Evolutionary conservation across 2,888 invertebrate genomes (phyloP), one percentile per base, ranked within the genome.

Genomic region (Apodemia duryi): DNA sequence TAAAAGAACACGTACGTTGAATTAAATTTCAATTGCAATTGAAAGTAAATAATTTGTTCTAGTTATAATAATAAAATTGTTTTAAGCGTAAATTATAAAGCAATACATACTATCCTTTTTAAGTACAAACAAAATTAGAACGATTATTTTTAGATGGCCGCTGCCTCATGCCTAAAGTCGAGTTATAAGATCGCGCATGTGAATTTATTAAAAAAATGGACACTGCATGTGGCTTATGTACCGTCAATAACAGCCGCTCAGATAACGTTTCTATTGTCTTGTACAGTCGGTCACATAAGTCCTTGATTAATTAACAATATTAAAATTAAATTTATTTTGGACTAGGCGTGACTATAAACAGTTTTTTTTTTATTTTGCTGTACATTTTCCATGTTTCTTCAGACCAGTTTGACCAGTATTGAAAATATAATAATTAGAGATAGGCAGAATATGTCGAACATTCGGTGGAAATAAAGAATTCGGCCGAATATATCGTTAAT

Each of bases 71-170:
- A 4, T 7, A 7, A 51, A 4, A 60, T 60, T 21, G 9, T 52
- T 21, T 35, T 35, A 13, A 35, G 57, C 32, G 32, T 32, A 51
- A 13, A 13, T 1, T 60, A 60, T 29, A 11, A 57, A 60, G 35
- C 35, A n/a, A 60, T 60, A 13, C 35, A n/a, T 35, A 29, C 32
- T 35, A 60, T 60, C 65, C 66, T 68, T 68, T 66, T 57, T 64
- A 54, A 63, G 66, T 67, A 69, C 68, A 69, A 68, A 65, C 68
- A 65, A 68, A 72, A 70, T 71, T 71, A 71, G 72, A 71, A 38
- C 67, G 65, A 62, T 67, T 71, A 71, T 70, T 68, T 71, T 70
- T 72, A 72, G 65, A 52, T 62, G 64, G 62, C 64, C 7, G 35
- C 60, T 60, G 64, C 63, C 68, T 69, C 69, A 64, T 66, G 62